Conservation (phyloP, 2,888 invertebrate genomes). For the Mythimna impura region DNA sequence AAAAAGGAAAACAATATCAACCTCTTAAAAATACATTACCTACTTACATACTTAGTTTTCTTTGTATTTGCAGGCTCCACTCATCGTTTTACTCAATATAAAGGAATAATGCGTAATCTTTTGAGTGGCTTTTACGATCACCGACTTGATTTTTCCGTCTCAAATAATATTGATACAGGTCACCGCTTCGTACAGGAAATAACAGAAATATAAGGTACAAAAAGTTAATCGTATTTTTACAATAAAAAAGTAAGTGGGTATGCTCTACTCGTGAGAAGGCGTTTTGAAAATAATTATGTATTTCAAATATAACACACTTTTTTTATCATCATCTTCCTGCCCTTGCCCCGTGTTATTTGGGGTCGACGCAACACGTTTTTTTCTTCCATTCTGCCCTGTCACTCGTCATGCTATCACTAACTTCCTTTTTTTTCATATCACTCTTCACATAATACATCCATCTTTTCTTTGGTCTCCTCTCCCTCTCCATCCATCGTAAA, state of each 20-base stretch:
- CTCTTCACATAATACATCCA: too few relatives aligned
- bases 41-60: slow-evolving; percentile 23
- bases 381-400: too few relatives aligned
- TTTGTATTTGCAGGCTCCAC: slow-evolving; percentile 30
- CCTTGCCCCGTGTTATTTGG: too few relatives aligned
- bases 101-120: slow-evolving; percentile 46
- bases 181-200: not conserved
- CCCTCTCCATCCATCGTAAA: too few relatives aligned
- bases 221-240: slow-evolving; percentile 1
- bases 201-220: not conserved
- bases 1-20: not conserved
- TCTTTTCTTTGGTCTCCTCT: too few relatives aligned
- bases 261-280: not conserved
- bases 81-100: slow-evolving; percentile 33
- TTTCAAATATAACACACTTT: too few relatives aligned
- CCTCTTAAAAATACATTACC: slow-evolving; percentile 25
- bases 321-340: too few relatives aligned
- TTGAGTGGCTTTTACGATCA: slow-evolving; percentile 49
- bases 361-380: too few relatives aligned
- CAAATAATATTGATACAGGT: slow-evolving; percentile 44
- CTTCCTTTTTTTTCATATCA: too few relatives aligned
- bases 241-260: not conserved
- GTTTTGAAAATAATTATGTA: not conserved
- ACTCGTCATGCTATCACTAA: too few relatives aligned
- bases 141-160: slow-evolving; percentile 34